A percentile compares a stretch with the other conserved stretches of the same genome.
These are phyloP conservation scores for Alviniconcha strummeri DNA, from an alignment of 2,888 invertebrate genomes.

Conservation along the genomic window DNA sequence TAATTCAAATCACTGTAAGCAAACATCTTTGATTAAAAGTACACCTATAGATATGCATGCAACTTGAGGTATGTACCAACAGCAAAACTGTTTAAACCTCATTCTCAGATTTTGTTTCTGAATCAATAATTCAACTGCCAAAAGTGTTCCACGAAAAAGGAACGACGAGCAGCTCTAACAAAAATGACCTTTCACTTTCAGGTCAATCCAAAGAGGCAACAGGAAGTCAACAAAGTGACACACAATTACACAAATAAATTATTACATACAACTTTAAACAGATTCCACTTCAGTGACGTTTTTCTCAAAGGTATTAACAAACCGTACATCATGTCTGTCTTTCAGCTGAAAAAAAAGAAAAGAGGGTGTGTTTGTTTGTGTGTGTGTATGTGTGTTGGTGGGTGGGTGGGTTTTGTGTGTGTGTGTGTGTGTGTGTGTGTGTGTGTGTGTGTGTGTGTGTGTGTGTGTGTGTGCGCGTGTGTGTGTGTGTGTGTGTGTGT, in stretches of 20 bases:
- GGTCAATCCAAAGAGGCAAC: neutral
- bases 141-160: no score
- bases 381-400: neutral
- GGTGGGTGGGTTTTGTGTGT: neutral
- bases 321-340: neutral
- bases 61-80: no score
- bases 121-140: no score
- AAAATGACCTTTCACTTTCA: neutral
- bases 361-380: neutral
- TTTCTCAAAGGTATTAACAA: neutral
- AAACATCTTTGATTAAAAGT: no score
- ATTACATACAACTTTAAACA: neutral
- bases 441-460: neutral
- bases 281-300: neutral
- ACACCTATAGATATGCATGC: no score
- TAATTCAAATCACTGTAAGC: no score
- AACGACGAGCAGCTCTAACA: no score
- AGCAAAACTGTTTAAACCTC: no score
- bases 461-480: neutral
- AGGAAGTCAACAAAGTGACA: neutral
- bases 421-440: neutral
- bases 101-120: no score
- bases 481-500: slow-evolving; percentile 1
- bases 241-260: neutral
- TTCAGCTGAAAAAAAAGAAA: neutral